Evolutionary conservation across 2,113 vertebrate genomes (phyloP).

Genomic region (Rissa tridactyla): DNA sequence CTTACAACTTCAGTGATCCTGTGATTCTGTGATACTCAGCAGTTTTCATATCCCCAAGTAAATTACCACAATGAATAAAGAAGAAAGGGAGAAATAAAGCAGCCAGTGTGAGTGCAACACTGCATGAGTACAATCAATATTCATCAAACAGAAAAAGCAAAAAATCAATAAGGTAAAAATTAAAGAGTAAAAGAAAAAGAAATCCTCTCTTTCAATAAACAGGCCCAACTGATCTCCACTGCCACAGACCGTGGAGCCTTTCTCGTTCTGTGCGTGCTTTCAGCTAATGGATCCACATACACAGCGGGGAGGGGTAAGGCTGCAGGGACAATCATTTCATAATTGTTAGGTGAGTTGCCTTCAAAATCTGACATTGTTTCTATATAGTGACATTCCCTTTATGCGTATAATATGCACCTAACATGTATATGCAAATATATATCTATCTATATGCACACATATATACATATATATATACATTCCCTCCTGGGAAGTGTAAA

Average conservation of each 20-base stretch:
- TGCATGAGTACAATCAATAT: slow-evolving; percentile 37
- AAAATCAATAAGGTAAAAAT: slow-evolving; percentile 61
- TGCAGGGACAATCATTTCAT: neutral
- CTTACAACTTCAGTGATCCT: neutral
- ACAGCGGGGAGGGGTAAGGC: neutral
- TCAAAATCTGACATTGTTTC: neutral
- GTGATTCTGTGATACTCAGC: slow-evolving; percentile 26
- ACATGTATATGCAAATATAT: neutral
- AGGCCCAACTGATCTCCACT: neutral
- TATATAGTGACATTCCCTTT: neutral
- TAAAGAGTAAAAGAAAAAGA: slow-evolving; percentile 44
- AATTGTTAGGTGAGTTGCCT: neutral
- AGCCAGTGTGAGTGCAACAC: neutral
- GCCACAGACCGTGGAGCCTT: neutral
- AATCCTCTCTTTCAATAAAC: slow-evolving; percentile 12
- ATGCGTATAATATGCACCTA: neutral
- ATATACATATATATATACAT: neutral
- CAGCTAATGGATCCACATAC: neutral
- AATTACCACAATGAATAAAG: slow-evolving; percentile 36
- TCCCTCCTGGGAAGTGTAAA: neutral
- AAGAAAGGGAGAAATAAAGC: slow-evolving; percentile 42
- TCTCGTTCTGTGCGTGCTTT: neutral
- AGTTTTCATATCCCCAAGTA: neutral
- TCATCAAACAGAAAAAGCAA: slow-evolving; percentile 60
- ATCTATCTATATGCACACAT: neutral